Percentiles rank a stretch among this genome's conserved stretches.
phyloP scores from a whole-genome alignment of 2,888 invertebrate genomes.

The Orchesellides sinensis region DNA sequence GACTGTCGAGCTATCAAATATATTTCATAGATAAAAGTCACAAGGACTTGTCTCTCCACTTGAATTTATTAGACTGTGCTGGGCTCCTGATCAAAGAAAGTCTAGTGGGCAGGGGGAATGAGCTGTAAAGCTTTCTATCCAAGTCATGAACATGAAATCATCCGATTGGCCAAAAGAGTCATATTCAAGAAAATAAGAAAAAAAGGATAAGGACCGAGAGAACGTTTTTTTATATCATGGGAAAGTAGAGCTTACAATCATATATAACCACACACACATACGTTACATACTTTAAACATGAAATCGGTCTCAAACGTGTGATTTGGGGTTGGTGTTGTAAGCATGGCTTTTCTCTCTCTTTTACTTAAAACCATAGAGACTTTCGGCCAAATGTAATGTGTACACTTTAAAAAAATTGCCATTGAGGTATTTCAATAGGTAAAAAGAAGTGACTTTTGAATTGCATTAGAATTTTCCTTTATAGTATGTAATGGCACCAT shows the following conservation, averaged over 20 bases:
- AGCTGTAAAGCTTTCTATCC: conserved; percentile 31
- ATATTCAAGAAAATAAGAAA: conserved; percentile 12
- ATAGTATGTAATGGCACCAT: background rate
- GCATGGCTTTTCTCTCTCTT: too few species aligned
- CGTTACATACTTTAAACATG: background rate
- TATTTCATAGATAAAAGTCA: conserved; percentile 73
- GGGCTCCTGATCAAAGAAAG: conserved; percentile 61
- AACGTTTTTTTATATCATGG: background rate
- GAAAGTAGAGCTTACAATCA: too few species aligned
- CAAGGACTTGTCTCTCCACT: conserved; percentile 66
- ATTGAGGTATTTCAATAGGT: conserved; percentile 1
- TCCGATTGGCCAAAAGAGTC: conserved; percentile 39
- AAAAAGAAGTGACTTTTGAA: conserved; percentile 13
- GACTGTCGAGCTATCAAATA: conserved; percentile 52
- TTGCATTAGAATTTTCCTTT: background rate
- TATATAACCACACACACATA: too few species aligned
- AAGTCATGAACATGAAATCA: conserved; percentile 46
- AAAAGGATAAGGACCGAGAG: background rate
- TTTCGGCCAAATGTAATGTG: background rate
- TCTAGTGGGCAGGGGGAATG: conserved; percentile 36
- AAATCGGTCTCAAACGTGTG: background rate
- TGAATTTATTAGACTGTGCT: conserved; percentile 70
- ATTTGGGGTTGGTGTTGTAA: too few species aligned
- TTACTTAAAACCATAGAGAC: too few species aligned
- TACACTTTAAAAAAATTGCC: background rate